Base-by-base conservation (phyloP, 2,797 vertebrate genomes). In the Etheostoma nigrum region DNA sequence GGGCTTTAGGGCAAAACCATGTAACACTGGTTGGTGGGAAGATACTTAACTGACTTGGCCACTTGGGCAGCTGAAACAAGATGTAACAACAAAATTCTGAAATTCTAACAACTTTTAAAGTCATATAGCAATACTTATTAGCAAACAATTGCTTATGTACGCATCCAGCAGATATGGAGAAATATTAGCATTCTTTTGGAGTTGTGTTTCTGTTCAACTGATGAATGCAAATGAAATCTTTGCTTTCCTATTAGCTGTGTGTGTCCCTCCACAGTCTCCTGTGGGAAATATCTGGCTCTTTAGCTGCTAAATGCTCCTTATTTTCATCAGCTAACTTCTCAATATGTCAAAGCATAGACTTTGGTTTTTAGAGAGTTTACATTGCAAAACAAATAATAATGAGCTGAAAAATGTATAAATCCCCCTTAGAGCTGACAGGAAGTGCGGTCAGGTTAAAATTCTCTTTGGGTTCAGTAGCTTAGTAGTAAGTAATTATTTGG, bases 31-130 rank as follows among this genome's bases (percentile, higher is more conserved):
- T 5, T 33, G 30, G 30, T 1, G 6, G 30, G 30, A 33, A 33
- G 30, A 33, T 33, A 33, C 30, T 33, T 33, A 33, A 33, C 30
- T 33, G 30, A 33, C 30, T 33, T 25, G 67, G 18, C 58, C 64
- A 57, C 57, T 44, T 44, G 42, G 57, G 61, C 68, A 66, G 13
- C 40, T 10, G 25, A 53, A 78, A 78, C 15, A 65, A 77, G 7
- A 30, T 21, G 14, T 25, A 27, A 27, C 27, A 27, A 27, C 3
- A 27, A 27, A 27, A 27, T 27, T 4, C 2, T 62, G 33, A 51
- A 0, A 59, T 51, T n/a, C 7, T 12, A 54, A 27, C 51, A 57
- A 21, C n/a, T 61, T 42, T 55, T 47, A 49, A 69, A n/a, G 8
- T 23, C 13, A 55, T 23, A 25, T 7, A 8, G 3, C 2, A 3